Conservation (phyloP, 2,888 invertebrate species). For the Philhelius pedissequus region DNA sequence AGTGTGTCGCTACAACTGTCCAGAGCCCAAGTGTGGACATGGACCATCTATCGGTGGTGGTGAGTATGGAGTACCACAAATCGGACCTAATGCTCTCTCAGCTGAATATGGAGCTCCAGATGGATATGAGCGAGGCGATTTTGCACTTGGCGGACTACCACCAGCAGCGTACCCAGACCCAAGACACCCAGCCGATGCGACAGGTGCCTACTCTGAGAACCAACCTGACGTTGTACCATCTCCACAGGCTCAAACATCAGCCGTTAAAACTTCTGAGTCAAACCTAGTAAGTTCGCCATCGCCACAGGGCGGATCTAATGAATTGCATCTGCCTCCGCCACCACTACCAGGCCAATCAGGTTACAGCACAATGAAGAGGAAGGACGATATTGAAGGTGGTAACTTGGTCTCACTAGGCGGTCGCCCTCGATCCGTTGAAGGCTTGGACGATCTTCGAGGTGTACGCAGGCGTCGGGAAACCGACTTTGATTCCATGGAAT, state of each 20-base stretch:
- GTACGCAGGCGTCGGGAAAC: conserved; percentile 83
- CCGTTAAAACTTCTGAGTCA: conserved; percentile 83
- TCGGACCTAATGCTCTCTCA: conserved; percentile 81
- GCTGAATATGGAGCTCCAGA: conserved; percentile 84
- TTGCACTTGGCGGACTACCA: conserved; percentile 87
- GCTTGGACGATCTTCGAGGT: conserved; percentile 88
- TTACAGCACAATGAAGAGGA: conserved; percentile 91
- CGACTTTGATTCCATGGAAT: conserved; percentile 81
- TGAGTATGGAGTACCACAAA: conserved; percentile 82
- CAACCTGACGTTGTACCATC: conserved; percentile 89
- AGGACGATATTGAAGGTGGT: conserved; percentile 82
- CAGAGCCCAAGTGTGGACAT: conserved; percentile 92
- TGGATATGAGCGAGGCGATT: conserved; percentile 81
- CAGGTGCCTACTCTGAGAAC: conserved; percentile 90
- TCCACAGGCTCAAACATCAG: conserved; percentile 88
- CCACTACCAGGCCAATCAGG: conserved; percentile 90
- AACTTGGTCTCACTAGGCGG: conserved; percentile 90
- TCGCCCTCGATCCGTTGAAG: conserved; percentile 92
- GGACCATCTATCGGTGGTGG: conserved; percentile 82
- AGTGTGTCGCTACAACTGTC: conserved; percentile 95
- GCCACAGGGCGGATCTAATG: conserved; percentile 81
- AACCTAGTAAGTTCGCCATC: conserved; percentile 80
- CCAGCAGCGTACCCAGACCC: conserved; percentile 93
- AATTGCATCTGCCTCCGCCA: conserved; percentile 90
- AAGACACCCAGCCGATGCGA: conserved; percentile 90